Base-by-base conservation (phyloP, 2,797 vertebrate genomes). In the Echiichthys vipera region DNA sequence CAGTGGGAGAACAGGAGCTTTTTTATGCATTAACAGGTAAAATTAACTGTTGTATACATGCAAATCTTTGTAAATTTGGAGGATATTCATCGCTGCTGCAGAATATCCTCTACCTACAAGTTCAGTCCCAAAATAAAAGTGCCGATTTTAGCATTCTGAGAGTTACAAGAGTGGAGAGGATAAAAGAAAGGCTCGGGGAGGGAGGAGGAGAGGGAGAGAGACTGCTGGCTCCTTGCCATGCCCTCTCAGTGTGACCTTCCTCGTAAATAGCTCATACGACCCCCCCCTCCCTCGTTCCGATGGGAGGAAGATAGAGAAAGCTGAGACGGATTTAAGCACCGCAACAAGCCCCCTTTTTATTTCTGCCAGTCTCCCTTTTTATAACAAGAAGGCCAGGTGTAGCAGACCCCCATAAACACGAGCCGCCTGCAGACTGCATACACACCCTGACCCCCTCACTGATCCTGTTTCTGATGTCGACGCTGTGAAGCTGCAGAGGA, bases 181-280 rank as follows among this genome's bases (percentile, higher is more conserved):
- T 71, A 25, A 79, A 77, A 80, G 70, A 63, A 43, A 78, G 67
- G 65, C 43, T 24, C 59, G 47, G 65, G 49, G 64, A 64, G 75
- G 45, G 55, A 77, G 73, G 75, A 78, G 40, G 74, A 81, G 63
- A 61, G 77, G 70, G 69, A 81, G 88, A 89, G 92, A 93, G 83
- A 89, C 83, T 74, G 71, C 87, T 95, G 94, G 93, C 94, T 91
- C 79, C 62, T 81, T 85, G 95, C 94, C 93, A 93, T 93, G 93
- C 92, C 93, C 94, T 95, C 91, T 94, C 88, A 65, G 82, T 65
- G 76, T 95, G 94, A 95, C 95, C 95, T 96, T 95, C 94, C 95
- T 94, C 90, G 88, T 93, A 95, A 94, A 95, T 94, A 95, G 91
- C 89, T 77, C 80, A 47, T 82, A 91, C 84, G 86, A 94, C 88